Evolutionary conservation across 2,888 invertebrate genomes (phyloP), one percentile per base, ranked within the genome.

Genomic region (Volucella bombylans): DNA sequence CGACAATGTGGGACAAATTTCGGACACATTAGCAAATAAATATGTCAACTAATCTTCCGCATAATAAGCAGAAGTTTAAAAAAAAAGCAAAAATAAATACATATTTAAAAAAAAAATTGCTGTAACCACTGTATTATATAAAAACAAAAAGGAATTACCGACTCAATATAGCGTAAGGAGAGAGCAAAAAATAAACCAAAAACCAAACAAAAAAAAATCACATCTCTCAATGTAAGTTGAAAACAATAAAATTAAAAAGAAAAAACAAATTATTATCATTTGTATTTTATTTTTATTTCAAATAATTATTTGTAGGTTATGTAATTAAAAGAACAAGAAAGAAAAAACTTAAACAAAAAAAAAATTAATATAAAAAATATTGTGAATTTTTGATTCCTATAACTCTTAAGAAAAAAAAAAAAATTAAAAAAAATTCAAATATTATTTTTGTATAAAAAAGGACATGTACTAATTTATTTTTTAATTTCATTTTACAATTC

Each of bases 381-480:
- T 82, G 82, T 86, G 82, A 82, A 82, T 82, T 86, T 86, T 86
- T 79, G 86, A 86, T 82, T 86, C 82, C 82, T 82, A 82, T 82
- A 81, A 79, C 62, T 86, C 61, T 82, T 79, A 72, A 57, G 49
- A 18, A 59, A 79, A 45, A 59, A 64, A 31, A 0, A 6, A 57
- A 31, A 79, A 65, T 3, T 1, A 38, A 50, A 57, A 49, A 64
- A 78, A 78, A 78, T 67, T 82, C 65, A 54, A 52, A 69, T 80
- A 78, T 86, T 86, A 82, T 82, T 86, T 86, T 86, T 81, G 86
- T 86, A 82, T 82, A 86, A 86, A 79, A 31, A 31, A 41, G 23
- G 11, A 50, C 64, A 59, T 52, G 43, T 41, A 45, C 61, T 68
- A 2, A 61, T n/a, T 57, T 57, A 49, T 31, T 50, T 71, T 71